Evolutionary conservation across 2,113 vertebrate genomes (phyloP), one percentile per base, ranked within the genome.

Genomic region (Vidua macroura): DNA sequence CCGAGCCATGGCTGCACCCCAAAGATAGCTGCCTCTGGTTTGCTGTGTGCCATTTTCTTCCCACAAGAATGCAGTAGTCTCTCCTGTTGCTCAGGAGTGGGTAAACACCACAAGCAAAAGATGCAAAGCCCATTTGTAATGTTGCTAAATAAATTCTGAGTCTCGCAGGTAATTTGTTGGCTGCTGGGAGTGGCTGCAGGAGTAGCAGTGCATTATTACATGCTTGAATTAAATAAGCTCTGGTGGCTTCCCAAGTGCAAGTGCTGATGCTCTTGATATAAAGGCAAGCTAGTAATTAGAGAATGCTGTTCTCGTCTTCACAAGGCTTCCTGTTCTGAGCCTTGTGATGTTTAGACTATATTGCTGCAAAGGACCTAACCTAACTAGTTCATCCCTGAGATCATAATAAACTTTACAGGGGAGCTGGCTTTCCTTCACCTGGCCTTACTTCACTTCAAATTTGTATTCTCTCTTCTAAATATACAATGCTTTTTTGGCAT

Each of bases 61-160:
- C 86, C 77, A 41, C 83, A 89, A 37, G 84, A 82, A 89, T 62
- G 87, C 63, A 46, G 70, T 7, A 20, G 69, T 35, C 43, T 67
- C 53, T 75, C 44, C 49, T 66, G 67, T 84, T 92, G 84, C 86
- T 79, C 75, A 31, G 74, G 35, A 33, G 48, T 52, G 73, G 10
- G 28, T 68, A 68, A 89, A 80, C 31, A 79, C 39, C 68, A 41
- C 48, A 53, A 68, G 49, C n/a, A 53, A 15, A 79, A 58, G 46
- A 87, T 27, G 81, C 66, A 55, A 66, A 93, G 49, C 51, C 59
- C 55, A 7, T 91, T 89, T 58, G 52, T 91, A 76, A 73, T 46
- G 78, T 63, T 92, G 76, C 81, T 92, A 82, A 86, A 76, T 90
- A 77, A 82, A 66, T 66, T 48, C 64, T 67, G 84, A 69, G 35